Conservation (phyloP, 2,113 vertebrate genomes). For the Daubentonia madagascariensis region DNA sequence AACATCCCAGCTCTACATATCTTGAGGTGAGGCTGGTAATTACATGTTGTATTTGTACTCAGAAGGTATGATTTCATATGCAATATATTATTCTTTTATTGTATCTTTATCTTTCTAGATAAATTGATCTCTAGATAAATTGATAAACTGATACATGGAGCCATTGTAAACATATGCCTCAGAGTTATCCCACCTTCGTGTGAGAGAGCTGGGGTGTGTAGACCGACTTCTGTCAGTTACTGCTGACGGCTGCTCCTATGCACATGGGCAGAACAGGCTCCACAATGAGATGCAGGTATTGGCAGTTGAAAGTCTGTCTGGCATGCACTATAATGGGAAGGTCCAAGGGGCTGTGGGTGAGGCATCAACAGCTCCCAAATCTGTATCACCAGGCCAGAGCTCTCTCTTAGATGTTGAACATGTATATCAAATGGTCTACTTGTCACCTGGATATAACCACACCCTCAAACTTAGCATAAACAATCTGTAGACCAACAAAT, state of each 20-base stretch:
- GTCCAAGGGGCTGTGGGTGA: no score
- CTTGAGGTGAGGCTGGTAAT: background rate
- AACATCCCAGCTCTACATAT: background rate
- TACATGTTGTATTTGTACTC: background rate
- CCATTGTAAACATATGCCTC: background rate
- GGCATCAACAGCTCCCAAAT: background rate
- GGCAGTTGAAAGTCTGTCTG: background rate
- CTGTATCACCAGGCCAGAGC: background rate
- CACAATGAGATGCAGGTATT: background rate
- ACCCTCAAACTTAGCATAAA: background rate
- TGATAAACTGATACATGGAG: no score
- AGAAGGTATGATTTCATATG: background rate
- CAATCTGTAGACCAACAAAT: background rate
- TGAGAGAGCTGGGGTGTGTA: background rate
- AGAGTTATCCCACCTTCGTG: background rate
- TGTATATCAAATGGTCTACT: background rate
- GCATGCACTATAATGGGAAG: background rate
- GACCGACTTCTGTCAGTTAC: background rate
- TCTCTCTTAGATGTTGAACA: background rate
- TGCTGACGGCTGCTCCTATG: background rate
- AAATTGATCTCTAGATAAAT: no score
- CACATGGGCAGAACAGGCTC: background rate
- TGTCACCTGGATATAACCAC: background rate
- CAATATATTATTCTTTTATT: background rate
- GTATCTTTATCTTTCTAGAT: background rate